A percentile compares a stretch with the other conserved stretches of the same genome.
Conservation (phyloP, 2,888 invertebrate species). For the Hirtodrosophila cameraria region DNA sequence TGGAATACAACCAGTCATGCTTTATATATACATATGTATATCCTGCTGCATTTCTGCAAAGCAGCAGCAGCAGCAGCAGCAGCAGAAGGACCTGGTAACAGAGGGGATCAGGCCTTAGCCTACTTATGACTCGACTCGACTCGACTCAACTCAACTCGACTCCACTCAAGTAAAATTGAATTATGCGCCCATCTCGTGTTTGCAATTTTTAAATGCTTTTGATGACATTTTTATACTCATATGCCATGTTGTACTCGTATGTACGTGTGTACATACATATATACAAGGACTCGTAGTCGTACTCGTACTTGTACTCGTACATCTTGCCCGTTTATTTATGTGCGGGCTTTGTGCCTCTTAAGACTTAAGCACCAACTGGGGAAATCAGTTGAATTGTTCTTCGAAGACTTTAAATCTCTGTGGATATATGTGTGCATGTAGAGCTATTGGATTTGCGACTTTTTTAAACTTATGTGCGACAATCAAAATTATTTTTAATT, state of each 20-base stretch:
- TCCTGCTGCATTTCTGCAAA: slow-evolving; percentile 35
- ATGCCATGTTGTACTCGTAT: no score
- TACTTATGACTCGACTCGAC: slow-evolving; percentile 50
- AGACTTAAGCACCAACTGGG: slow-evolving; percentile 66
- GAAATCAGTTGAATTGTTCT: slow-evolving; percentile 58
- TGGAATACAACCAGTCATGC: slow-evolving; percentile 22
- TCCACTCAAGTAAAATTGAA: slow-evolving; percentile 53
- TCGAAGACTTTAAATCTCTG: slow-evolving; percentile 19
- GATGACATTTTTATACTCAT: slow-evolving; percentile 70
- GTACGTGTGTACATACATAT: no score
- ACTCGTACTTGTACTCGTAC: not conserved
- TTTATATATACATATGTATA: not conserved
- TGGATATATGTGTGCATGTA: not conserved
- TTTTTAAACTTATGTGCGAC: not conserved
- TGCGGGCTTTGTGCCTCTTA: slow-evolving; percentile 32
- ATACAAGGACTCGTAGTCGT: no score
- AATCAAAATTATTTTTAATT: not conserved
- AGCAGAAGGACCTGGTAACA: no score
- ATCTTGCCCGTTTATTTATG: slow-evolving; percentile 27
- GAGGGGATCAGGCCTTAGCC: slow-evolving; percentile 40
- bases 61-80: no score
- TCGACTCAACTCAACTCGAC: slow-evolving; percentile 21
- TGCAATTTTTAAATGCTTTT: slow-evolving; percentile 71
- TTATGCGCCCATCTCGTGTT: slow-evolving; percentile 55
- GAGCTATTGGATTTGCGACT: not conserved